These are phyloP conservation scores for Lordiphosa andalusiaca DNA, from an alignment of 2,888 invertebrate genomes.

Conservation along the genomic window DNA sequence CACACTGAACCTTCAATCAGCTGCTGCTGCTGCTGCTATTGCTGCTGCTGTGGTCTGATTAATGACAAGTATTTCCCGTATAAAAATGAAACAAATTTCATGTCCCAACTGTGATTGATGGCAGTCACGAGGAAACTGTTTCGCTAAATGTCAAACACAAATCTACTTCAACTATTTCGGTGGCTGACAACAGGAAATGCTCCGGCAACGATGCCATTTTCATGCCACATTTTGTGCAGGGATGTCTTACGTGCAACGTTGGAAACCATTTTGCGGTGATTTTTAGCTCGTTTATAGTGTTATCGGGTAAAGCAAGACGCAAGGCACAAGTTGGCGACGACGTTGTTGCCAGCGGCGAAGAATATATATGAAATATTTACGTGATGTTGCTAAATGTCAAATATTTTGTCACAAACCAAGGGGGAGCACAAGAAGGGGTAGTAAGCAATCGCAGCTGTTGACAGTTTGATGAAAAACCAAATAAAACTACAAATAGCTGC, in stretches of 20 bases:
- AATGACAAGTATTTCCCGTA: neutral
- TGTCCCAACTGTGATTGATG: conserved; percentile 46
- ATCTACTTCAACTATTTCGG: conserved; percentile 41
- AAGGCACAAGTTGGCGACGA: conserved; percentile 3
- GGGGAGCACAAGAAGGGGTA: neutral
- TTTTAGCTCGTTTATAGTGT: conserved; percentile 63
- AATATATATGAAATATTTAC: conserved; percentile 39
- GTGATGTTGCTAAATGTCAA: conserved; percentile 71
- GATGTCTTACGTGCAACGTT: conserved; percentile 36
- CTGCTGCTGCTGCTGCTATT: conserved; percentile 3
- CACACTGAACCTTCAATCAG: conserved; percentile 7
- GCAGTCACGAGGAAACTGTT: conserved; percentile 37
- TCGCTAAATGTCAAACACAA: conserved; percentile 57
- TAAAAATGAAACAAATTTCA: conserved; percentile 3
- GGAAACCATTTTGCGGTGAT: conserved; percentile 61
- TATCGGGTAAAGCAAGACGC: conserved; percentile 10
- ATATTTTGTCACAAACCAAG: conserved; percentile 56
- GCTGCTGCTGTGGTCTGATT: conserved; percentile 24
- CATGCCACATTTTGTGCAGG: conserved; percentile 10
- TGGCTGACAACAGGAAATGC: conserved; percentile 35
- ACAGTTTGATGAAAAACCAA: conserved; percentile 58
- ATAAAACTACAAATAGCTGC: conserved; percentile 22
- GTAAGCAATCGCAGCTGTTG: conserved; percentile 22
- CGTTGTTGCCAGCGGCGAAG: neutral
- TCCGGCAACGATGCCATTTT: conserved; percentile 30